These are phyloP conservation scores for Grammomys surdaster DNA, from an alignment of 2,113 vertebrate species.

Conservation along the genomic window DNA sequence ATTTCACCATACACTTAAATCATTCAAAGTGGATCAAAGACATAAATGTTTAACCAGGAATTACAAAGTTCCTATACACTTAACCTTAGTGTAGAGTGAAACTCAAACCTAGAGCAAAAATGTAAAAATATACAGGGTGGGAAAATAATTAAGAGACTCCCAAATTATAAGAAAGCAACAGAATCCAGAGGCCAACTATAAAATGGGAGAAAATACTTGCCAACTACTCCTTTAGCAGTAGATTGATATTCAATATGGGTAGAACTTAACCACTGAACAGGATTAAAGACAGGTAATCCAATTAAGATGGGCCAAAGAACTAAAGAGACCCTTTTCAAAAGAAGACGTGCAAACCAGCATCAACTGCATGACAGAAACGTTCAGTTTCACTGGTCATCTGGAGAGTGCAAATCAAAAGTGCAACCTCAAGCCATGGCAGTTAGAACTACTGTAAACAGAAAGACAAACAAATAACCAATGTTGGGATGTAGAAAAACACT, in stretches of 20 bases:
- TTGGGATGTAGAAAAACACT: neutral
- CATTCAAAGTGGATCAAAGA: neutral
- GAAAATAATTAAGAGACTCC: neutral
- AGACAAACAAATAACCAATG: too few relatives aligned
- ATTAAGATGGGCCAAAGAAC: neutral
- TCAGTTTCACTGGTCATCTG: neutral
- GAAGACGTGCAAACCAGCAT: neutral
- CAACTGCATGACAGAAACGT: neutral
- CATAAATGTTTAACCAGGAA: neutral
- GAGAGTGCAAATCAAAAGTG: neutral
- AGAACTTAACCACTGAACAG: neutral
- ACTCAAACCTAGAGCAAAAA: neutral
- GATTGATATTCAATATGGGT: neutral
- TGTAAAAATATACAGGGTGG: neutral
- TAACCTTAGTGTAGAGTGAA: neutral
- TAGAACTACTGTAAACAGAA: neutral
- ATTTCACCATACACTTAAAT: neutral
- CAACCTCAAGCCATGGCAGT: neutral
- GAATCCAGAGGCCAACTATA: neutral
- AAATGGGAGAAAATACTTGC: neutral
- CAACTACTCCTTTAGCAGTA: neutral
- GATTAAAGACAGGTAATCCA: neutral
- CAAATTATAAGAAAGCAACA: neutral
- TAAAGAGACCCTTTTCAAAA: neutral
- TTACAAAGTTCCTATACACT: neutral